Percentiles rank a stretch among this genome's conserved stretches.
Conservation (phyloP, 2,113 vertebrate species). For the Meriones unguiculatus region DNA sequence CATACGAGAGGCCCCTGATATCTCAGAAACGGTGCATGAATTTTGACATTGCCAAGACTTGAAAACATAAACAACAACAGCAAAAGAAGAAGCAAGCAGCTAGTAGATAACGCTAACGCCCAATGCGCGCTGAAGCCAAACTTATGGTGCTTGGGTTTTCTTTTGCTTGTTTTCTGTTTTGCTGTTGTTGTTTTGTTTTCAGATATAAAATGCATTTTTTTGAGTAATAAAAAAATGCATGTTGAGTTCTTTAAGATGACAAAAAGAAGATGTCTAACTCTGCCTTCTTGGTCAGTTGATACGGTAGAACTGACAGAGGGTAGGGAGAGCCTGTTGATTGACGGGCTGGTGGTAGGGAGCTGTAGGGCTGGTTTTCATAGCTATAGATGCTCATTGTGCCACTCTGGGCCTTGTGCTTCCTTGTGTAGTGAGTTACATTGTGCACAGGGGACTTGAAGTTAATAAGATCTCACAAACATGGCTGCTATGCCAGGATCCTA, state of each 20-base stretch:
- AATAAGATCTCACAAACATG: neutral
- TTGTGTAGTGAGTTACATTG: neutral
- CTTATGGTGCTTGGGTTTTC: neutral
- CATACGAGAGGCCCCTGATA: neutral
- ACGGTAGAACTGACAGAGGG: neutral
- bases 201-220: neutral
- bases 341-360: fast-evolving
- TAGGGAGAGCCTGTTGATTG: neutral
- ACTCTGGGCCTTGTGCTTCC: neutral
- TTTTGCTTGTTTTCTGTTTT: neutral
- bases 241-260: neutral
- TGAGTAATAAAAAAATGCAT: neutral
- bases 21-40: neutral
- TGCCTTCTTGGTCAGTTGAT: neutral
- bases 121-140: too few species aligned
- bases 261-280: neutral
- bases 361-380: neutral
- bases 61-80: neutral
- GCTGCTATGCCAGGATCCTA: neutral
- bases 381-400: fast-evolving
- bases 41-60: neutral
- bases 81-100: neutral
- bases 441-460: neutral
- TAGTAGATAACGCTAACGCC: neutral
- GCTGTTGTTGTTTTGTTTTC: neutral